Evolutionary conservation across 2,888 invertebrate species (phyloP).

Genomic region (Ochropleura plecta): DNA sequence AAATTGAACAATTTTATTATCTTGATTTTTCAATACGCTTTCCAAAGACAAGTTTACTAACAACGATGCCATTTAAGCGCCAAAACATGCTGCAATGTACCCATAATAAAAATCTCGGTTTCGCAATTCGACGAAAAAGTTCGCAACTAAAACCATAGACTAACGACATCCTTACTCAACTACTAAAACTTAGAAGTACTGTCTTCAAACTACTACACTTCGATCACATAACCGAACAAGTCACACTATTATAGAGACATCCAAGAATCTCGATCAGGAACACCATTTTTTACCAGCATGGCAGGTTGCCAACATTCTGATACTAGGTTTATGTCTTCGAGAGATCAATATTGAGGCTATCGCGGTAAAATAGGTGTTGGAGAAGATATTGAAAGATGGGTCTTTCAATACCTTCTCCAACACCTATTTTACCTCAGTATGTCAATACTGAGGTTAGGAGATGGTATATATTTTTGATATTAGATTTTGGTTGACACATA

Average conservation of each 20-base stretch:
- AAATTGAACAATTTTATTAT: no score
- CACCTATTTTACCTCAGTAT: conserved; percentile 42
- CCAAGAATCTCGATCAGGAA: conserved; percentile 48
- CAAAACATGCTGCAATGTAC: no score
- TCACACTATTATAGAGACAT: conserved; percentile 42
- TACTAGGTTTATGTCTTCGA: conserved; percentile 57
- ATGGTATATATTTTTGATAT: background rate
- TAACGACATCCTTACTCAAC: background rate
- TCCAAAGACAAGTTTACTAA: no score
- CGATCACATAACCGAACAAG: conserved; percentile 14
- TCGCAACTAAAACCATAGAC: background rate
- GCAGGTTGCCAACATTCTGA: conserved; percentile 57
- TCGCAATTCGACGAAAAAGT: background rate
- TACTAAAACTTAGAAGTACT: background rate
- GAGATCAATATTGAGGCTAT: conserved; percentile 57
- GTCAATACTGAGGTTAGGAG: conserved; percentile 8
- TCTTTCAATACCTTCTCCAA: conserved; percentile 25
- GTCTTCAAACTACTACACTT: conserved; percentile 3
- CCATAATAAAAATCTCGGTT: background rate
- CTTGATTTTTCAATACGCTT: no score
- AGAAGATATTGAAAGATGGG: conserved; percentile 24
- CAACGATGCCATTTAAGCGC: no score
- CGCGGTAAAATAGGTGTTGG: conserved; percentile 51
- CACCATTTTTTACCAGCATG: conserved; percentile 61
- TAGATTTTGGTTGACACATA: background rate